Evolutionary conservation across 2,888 invertebrate genomes (phyloP).

Genomic region (Mellilla xanthometata): DNA sequence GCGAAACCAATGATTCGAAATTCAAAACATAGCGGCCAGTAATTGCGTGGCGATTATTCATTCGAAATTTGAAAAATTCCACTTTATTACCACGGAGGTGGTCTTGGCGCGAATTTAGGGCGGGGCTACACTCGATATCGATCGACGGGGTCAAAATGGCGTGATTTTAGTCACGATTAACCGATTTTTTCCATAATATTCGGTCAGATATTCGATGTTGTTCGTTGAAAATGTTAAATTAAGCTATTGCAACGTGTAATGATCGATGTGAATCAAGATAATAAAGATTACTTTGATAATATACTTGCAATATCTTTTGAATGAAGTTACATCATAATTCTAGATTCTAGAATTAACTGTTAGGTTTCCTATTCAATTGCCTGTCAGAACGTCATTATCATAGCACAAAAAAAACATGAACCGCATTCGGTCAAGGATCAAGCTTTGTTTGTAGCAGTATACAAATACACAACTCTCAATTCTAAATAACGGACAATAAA

Average conservation of each 20-base stretch:
- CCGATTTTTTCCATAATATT: slow-evolving; percentile 23
- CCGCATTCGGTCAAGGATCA: no score
- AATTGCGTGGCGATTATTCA: slow-evolving; percentile 45
- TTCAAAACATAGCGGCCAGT: slow-evolving; percentile 39
- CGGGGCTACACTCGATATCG: slow-evolving; percentile 27
- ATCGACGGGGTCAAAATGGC: slow-evolving; percentile 27
- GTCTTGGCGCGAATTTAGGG: slow-evolving; percentile 53
- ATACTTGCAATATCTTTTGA: no score
- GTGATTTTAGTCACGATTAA: slow-evolving; percentile 29
- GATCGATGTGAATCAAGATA: slow-evolving; percentile 1
- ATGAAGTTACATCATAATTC: no score
- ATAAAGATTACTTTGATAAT: not conserved
- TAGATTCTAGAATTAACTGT: no score
- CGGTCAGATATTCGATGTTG: slow-evolving; percentile 15
- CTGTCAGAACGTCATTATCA: no score
- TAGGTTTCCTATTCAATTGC: no score
- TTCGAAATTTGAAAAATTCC: slow-evolving; percentile 40
- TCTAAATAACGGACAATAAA: slow-evolving; percentile 6
- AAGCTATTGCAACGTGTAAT: slow-evolving; percentile 19
- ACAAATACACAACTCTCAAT: not conserved
- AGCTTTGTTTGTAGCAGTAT: not conserved
- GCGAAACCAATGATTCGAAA: slow-evolving; percentile 27
- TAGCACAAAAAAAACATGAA: no score
- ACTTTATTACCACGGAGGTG: slow-evolving; percentile 38
- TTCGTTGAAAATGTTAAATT: slow-evolving; percentile 14